Base-by-base conservation (phyloP, 2,797 vertebrate genomes). In the Amphiprion clarkii region DNA sequence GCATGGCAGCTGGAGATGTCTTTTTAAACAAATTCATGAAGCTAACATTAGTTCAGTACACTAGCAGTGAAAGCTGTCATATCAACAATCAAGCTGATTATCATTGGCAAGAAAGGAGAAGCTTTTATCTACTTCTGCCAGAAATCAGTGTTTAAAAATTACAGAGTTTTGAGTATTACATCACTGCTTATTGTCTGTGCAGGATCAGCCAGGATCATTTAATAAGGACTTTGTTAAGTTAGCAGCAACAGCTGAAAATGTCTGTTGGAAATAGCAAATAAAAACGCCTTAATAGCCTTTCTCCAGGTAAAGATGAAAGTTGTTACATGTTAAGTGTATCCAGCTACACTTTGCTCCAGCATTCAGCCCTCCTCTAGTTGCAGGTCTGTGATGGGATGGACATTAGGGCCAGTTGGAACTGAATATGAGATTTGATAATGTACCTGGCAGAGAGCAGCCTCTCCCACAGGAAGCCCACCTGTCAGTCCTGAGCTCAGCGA, bases 361-460 rank as follows among this genome's bases (percentile, higher is more conserved):
- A 0, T 7, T 27, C 29, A 55, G 55, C 29, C 52, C 46, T 10
- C 42, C 5, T 27, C 25, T 19, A n/a, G 40, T 49, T 68, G 49
- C 73, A 71, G 16, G 23, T 7, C 51, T 60, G 12, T 67, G 46
- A 67, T 71, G 65, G 73, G 40, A 57, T 81, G 70, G 59, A 66
- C 62, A 80, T 87, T 77, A 69, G 67, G 23, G n/a, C 44, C 33
- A 59, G 73, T 66, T 71, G 67, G 71, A 84, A 78, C 63, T 75
- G 25, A 83, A 74, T 75, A 52, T 72, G 33, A 86, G 84, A 81
- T 84, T 57, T 72, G 74, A 89, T 90, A 74, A 68, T 63, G 21
- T 63, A 69, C 75, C 75, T 76, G 71, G 70, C 72, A 49, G 29
- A 3, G n/a, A 77, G 68, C 56, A 33, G 49, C 57, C 58, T 56